phyloP scores from a whole-genome alignment of 2,888 invertebrate genomes.

The Tillus elongatus region DNA sequence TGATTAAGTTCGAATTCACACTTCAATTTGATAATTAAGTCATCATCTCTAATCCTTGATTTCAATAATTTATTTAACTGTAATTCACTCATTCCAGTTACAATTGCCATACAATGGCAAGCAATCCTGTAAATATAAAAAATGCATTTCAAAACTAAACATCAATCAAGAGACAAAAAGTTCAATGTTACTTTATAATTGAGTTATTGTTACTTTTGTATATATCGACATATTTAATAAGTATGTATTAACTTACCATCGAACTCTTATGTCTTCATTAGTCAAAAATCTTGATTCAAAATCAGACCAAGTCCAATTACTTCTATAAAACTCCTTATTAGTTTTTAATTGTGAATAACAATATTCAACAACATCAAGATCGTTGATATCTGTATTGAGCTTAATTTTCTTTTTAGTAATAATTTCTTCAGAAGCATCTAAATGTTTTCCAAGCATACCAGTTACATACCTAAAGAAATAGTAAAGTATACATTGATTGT shows the following conservation, averaged over 20 bases:
- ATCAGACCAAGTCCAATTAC: slow-evolving; percentile 68
- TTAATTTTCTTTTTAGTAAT: no score
- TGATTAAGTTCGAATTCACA: background rate
- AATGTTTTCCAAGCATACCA: no score
- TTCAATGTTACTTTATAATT: no score
- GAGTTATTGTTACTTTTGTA: no score
- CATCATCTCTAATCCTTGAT: slow-evolving; percentile 26
- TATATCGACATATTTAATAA: background rate
- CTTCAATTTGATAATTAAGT: background rate
- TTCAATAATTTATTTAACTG: slow-evolving; percentile 42
- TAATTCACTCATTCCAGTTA: slow-evolving; percentile 56
- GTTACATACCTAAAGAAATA: no score
- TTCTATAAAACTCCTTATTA: slow-evolving; percentile 55
- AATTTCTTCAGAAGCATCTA: no score
- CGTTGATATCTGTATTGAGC: no score
- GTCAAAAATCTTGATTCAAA: slow-evolving; percentile 53
- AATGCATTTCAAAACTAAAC: no score
- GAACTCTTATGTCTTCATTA: slow-evolving; percentile 45
- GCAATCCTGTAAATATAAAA: slow-evolving; percentile 50
- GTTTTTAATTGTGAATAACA: slow-evolving; percentile 54
- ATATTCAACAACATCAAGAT: slow-evolving; percentile 52
- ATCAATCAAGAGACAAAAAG: no score
- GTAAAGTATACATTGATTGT: no score
- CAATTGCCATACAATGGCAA: slow-evolving; percentile 53
- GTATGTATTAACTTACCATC: slow-evolving; percentile 46